Percentiles rank a stretch among this genome's conserved stretches.
phyloP scores from a whole-genome alignment of 2,888 invertebrate species.

The Drosophila quinaria region DNA sequence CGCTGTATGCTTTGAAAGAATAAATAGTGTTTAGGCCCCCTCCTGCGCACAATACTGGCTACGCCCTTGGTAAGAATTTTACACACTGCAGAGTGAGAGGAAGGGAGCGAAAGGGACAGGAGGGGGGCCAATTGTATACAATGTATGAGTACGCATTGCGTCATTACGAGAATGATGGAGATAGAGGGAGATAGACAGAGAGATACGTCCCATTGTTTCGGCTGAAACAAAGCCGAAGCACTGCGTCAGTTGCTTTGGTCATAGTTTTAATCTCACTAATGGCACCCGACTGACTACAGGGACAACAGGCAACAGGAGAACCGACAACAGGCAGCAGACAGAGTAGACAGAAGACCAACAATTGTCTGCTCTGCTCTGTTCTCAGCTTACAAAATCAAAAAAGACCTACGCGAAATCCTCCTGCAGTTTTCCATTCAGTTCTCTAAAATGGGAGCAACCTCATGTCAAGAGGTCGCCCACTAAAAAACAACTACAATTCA shows the following conservation, averaged over 20 bases:
- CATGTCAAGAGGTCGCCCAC: constrained; percentile 41
- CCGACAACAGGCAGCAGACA: neutral
- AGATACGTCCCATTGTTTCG: constrained; percentile 22
- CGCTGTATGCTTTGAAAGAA: too few species aligned
- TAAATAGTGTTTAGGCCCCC: neutral
- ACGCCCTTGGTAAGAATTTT: neutral
- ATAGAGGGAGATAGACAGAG: constrained; percentile 2
- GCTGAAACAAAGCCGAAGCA: constrained; percentile 40
- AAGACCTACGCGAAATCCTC: constrained; percentile 23
- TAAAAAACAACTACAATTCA: constrained; percentile 31
- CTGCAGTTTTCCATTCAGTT: neutral
- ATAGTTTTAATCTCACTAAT: constrained; percentile 80
- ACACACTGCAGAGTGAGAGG: neutral
- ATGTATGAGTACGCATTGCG: constrained; percentile 73
- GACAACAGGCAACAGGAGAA: constrained; percentile 10
- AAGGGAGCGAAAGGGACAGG: neutral
- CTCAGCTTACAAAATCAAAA: constrained; percentile 33
- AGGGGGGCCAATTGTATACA: constrained; percentile 57
- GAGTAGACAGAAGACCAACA: constrained; percentile 20
- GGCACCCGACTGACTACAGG: constrained; percentile 52
- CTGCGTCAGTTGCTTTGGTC: constrained; percentile 58
- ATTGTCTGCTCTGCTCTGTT: constrained; percentile 33
- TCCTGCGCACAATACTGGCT: neutral
- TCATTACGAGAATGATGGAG: constrained; percentile 62
- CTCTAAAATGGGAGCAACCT: constrained; percentile 13